Evolutionary conservation across 2,797 vertebrate species (phyloP), one percentile per base, ranked within the genome.

Genomic region (Fratercula arctica): DNA sequence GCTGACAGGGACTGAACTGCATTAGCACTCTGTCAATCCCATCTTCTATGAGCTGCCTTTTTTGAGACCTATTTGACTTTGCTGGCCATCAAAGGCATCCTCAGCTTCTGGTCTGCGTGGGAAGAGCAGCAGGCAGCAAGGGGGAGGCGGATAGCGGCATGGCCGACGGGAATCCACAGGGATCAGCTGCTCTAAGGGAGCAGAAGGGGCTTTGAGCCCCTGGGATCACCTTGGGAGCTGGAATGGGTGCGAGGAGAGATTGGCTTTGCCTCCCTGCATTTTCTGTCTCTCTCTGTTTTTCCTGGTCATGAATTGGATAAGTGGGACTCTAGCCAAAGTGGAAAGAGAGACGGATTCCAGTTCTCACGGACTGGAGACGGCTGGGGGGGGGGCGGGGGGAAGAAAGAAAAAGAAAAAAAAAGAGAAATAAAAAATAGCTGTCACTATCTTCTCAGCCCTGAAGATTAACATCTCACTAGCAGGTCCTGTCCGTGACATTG

Each of bases 1-100:
- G 93, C 96, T 96, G 95, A 95, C 73, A 56, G 80, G 51, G 75
- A 63, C 89, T 20, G 63, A 94, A 37, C 72, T 74, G 26, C 78
- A 21, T 96, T 94, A 97, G 75, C 83, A 15, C 90, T 56, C 95
- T 95, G 95, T 96, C 88, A 84, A 84, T 97, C 90, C 70, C 76
- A 69, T 92, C 95, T 94, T 50, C 48, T 33, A 37, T 81, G 59
- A 85, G 53, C 81, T 88, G 91, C 82, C 64, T 95, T 81, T 87
- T 89, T 85, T 48, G 68, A 97, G 80, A 53, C 56, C 19, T 75
- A 9, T 77, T 92, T 95, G 96, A 84, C 91, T 93, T 95, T 43
- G 61, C 87, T 50, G 54, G 75, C 86, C 93, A 85, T 88, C 93
- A 95, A 92, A 96, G 87, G 89, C 97, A 86, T 74, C 95, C 87